These are phyloP conservation scores for Pluvialis apricaria DNA, from an alignment of 2,113 vertebrate genomes.

Conservation along the genomic window DNA sequence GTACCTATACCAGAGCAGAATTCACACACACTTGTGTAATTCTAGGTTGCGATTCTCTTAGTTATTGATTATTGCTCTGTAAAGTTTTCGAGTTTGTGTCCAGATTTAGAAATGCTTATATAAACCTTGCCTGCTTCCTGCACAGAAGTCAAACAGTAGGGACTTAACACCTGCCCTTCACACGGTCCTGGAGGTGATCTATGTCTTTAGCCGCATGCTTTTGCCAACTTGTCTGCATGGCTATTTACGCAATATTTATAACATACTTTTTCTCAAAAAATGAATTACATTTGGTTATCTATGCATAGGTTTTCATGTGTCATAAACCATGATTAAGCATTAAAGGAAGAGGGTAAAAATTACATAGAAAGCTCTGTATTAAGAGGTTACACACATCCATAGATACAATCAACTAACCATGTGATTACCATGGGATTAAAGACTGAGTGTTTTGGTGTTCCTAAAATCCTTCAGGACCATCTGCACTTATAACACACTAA, in stretches of 20 bases:
- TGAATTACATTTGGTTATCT: neutral
- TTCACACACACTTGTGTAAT: neutral
- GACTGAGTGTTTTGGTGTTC: neutral
- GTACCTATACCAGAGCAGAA: neutral
- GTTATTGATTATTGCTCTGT: neutral
- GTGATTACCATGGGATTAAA: neutral
- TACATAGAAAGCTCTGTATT: neutral
- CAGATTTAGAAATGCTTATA: neutral
- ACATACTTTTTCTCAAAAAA: neutral
- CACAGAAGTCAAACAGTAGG: neutral
- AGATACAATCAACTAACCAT: neutral
- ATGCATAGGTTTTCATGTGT: neutral
- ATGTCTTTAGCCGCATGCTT: neutral
- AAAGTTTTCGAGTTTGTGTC: neutral
- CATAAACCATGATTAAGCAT: neutral
- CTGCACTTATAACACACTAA: neutral
- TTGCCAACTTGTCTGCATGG: neutral
- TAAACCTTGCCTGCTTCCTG: neutral
- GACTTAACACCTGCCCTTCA: neutral
- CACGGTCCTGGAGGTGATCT: neutral
- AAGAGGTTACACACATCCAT: conserved; percentile 1
- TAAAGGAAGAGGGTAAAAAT: neutral
- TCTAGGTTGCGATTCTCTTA: neutral
- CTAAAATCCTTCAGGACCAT: neutral
- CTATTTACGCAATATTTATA: neutral